phyloP scores from a whole-genome alignment of 1,140 invertebrate genomes.

The Formica exsecta region DNA sequence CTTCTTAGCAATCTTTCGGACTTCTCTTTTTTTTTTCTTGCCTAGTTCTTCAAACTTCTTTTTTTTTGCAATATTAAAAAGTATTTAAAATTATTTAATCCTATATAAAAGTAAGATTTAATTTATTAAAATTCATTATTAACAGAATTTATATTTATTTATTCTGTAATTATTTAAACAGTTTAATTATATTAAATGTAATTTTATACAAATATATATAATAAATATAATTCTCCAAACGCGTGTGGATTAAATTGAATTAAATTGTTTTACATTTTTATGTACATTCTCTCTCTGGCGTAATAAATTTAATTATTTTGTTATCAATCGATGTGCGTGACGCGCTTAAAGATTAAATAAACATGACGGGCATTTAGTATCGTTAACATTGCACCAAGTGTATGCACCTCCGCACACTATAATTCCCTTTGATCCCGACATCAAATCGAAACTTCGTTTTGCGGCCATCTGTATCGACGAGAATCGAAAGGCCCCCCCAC shows the following conservation, averaged over 20 bases:
- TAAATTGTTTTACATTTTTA: slow-evolving; percentile 1
- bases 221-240: not conserved
- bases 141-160: not conserved
- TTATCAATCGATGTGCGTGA: not conserved
- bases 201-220: not conserved
- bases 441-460: slow-evolving; percentile 56
- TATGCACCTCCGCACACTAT: not conserved
- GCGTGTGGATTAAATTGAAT: not conserved
- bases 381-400: slow-evolving; percentile 13
- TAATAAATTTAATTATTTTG: slow-evolving; percentile 26
- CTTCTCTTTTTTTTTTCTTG: not conserved
- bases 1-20: not conserved
- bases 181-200: not conserved
- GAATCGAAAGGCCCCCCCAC: slow-evolving; percentile 14
- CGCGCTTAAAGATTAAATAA: slow-evolving; percentile 25
- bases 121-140: not conserved
- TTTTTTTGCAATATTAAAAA: not conserved
- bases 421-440: slow-evolving; percentile 55
- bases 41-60: not conserved
- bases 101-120: not conserved
- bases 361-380: slow-evolving; percentile 12
- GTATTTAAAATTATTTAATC: not conserved
- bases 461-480: slow-evolving; percentile 46
- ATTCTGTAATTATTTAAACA: not conserved
- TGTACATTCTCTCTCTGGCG: not conserved